Evolutionary conservation across 2,113 vertebrate species (phyloP), one percentile per base, ranked within the genome.

Genomic region (Upupa epops): DNA sequence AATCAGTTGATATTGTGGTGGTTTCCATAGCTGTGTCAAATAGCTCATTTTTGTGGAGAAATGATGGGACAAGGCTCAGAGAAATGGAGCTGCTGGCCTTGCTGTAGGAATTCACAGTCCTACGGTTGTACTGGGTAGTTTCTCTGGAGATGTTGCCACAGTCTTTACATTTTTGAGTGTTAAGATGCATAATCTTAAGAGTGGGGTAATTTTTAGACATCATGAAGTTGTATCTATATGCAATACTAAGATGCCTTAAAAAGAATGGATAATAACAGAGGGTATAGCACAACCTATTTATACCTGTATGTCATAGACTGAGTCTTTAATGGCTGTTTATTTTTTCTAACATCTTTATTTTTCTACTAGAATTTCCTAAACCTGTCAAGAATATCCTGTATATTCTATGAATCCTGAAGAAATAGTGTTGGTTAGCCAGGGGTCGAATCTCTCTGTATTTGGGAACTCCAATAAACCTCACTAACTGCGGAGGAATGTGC

Each of bases 201-300:
- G 18, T 45, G 66, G 22, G 12, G 22, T 69, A 58, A 26, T 46
- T 77, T 77, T 78, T 65, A 78, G 80, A 22, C 6, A 8, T 63
- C 61, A 9, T 26, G 51, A 71, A 55, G 45, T 28, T 24, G n/a
- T 74, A 10, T 69, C 40, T 45, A 36, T 80, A 45, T 85, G 63
- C 74, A 91, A 79, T 64, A 77, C 37, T 76, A 77, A 79, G 34
- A 46, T 60, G 91, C 90, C 84, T 87, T 87, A 83, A 83, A 90
- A 85, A 83, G 71, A 90, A 13, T 24, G 78, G 83, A n/a, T 74
- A 72, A 61, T 69, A 60, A 70, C 22, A 76, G 75, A 89, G 68
- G 56, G 51, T 49, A 73, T 52, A 90, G 81, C 78, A 87, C 86
- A 94, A 90, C 49, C 56, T 83, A 87, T 56, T 49, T 32, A 55